Base-by-base conservation (phyloP, 2,888 invertebrate genomes). In the Agrotis puta region DNA sequence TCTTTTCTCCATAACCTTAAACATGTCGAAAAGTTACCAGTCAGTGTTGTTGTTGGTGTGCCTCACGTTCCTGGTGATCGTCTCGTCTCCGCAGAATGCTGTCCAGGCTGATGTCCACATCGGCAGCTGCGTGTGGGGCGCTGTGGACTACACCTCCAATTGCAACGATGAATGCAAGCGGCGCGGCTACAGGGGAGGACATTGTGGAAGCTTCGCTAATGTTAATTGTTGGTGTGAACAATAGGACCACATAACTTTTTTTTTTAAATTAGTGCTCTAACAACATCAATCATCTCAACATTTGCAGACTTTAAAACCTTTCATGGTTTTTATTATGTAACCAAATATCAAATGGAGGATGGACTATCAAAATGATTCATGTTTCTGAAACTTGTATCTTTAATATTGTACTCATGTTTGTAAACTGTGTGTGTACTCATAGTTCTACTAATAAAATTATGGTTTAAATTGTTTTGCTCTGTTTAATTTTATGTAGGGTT, bases 41-140 rank as follows among this genome's bases (percentile, higher is more conserved):
- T 74, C 74, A 0, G 39, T 74, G 62, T 39, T 74, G 20, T 11
- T 74, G 61, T 50, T 88, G 62, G 85, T 79, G 56, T 85, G 85
- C 68, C 33, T 88, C 9, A 69, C 81, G 0, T 82, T 88, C 33
- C 24, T 88, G 85, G 83, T 88, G 69, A 81, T 86, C 56, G 78
- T 88, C 16, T 87, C 87, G 16, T 70, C 79, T 18, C 86, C 85
- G 11, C 76, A 85, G 56, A 85, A 87, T 64, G 71, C 64, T 6
- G 88, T 69, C 0, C 33, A 56, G 7, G 88, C 88, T 0, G 88
- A 88, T 62, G 78, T 73, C 14, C 84, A 57, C 7, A 78, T 88
- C 47, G 88, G 88, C 27, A 88, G 88, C 76, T 88, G 88, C 45
- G 88, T 88, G 0, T 88, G 87, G 87, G 88, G 88, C 0, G 88